phyloP scores from a whole-genome alignment of 2,113 vertebrate species.

The Paralichthys olivaceus region DNA sequence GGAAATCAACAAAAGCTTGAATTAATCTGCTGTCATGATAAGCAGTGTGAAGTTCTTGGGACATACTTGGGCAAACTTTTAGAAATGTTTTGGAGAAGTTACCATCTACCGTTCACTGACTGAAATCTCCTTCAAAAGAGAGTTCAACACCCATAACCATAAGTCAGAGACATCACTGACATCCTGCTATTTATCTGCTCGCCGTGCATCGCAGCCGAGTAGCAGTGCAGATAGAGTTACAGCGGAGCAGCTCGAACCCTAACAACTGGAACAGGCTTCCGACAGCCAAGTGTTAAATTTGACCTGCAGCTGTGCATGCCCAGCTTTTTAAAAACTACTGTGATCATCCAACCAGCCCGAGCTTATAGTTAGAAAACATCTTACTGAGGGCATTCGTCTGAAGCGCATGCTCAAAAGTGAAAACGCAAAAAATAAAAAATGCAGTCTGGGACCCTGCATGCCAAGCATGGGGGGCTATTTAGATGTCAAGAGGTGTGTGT shows the following conservation, averaged over 20 bases:
- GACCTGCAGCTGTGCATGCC: constrained; percentile 57
- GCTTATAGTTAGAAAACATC: constrained; percentile 16
- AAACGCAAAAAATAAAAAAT: constrained; percentile 32
- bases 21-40: not conserved
- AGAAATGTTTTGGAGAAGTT: too few species aligned
- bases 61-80: not conserved
- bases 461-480: constrained; percentile 71
- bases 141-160: too few species aligned
- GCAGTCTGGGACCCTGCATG: constrained; percentile 43
- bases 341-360: not conserved
- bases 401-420: constrained; percentile 56
- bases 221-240: constrained; percentile 46
- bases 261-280: constrained; percentile 43
- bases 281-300: constrained; percentile 42
- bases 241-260: constrained; percentile 11
- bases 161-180: not conserved
- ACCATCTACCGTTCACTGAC: too few species aligned
- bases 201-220: constrained; percentile 8
- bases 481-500: constrained; percentile 78
- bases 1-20: not conserved
- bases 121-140: too few species aligned
- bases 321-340: constrained; percentile 15
- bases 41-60: too few species aligned
- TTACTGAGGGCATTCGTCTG: not conserved
- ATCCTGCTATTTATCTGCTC: constrained; percentile 21